These are phyloP conservation scores for Tenthredo mesomela DNA, from an alignment of 2,888 invertebrate genomes.

Conservation along the genomic window DNA sequence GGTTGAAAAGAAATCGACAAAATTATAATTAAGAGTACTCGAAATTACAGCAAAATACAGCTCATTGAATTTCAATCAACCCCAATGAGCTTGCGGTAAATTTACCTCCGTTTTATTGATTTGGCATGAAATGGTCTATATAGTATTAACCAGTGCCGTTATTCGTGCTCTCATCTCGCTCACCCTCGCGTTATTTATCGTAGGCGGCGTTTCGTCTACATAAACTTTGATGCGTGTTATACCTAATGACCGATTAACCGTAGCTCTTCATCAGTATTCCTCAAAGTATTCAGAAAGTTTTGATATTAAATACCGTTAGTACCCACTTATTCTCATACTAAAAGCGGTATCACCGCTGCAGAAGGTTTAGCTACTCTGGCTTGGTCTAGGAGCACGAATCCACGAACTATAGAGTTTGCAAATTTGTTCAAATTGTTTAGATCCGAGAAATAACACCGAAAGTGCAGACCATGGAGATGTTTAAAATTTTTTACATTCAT, in stretches of 20 bases:
- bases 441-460: neutral
- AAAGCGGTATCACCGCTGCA: neutral
- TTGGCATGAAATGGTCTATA: neutral
- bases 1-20: neutral
- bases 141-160: neutral
- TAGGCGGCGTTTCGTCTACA: neutral
- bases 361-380: neutral
- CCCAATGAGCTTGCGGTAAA: neutral
- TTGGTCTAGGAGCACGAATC: neutral
- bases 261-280: neutral
- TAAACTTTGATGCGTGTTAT: neutral
- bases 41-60: neutral
- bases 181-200: neutral
- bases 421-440: neutral
- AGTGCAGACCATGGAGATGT: neutral
- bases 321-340: neutral
- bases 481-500: neutral
- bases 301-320: neutral
- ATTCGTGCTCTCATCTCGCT: neutral
- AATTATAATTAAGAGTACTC: neutral
- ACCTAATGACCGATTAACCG: neutral
- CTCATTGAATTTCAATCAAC: conserved; percentile 1
- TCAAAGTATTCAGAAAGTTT: neutral
- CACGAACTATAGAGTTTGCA: neutral
- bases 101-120: conserved; percentile 1